Conservation (phyloP, 2,113 vertebrate species). For the Nymphicus hollandicus region DNA sequence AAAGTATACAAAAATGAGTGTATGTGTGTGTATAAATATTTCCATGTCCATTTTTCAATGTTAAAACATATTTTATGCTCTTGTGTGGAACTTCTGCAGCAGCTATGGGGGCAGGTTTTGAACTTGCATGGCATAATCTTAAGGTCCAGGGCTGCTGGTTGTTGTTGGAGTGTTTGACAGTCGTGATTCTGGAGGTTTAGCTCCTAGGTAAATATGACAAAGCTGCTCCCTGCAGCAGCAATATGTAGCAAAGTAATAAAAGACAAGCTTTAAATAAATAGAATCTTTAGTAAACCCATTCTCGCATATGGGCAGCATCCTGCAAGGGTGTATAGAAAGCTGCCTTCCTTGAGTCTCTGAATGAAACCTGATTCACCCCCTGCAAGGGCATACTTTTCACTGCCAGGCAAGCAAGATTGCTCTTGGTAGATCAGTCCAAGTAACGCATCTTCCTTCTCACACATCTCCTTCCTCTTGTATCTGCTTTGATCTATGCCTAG, state of each 20-base stretch:
- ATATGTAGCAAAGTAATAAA: background rate
- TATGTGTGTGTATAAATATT: background rate
- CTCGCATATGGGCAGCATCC: slow-evolving; percentile 25
- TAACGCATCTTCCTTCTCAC: background rate
- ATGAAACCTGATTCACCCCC: background rate
- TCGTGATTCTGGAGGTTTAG: background rate
- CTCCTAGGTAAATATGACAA: background rate
- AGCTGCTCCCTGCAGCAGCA: background rate
- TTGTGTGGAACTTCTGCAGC: background rate
- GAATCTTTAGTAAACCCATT: slow-evolving; percentile 44
- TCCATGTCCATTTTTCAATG: background rate
- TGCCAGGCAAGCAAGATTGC: background rate
- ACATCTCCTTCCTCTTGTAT: background rate
- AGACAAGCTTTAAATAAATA: slow-evolving; percentile 23
- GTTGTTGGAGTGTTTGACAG: background rate
- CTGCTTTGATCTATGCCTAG: background rate
- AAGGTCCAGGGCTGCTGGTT: background rate
- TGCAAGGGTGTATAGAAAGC: background rate
- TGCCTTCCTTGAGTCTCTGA: background rate
- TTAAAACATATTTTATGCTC: background rate
- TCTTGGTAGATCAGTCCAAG: background rate
- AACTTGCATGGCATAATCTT: background rate
- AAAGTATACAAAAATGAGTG: background rate
- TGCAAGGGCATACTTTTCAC: background rate
- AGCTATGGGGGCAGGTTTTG: background rate